phyloP scores from a whole-genome alignment of 2,113 vertebrate species.

The Alligator sinensis region DNA sequence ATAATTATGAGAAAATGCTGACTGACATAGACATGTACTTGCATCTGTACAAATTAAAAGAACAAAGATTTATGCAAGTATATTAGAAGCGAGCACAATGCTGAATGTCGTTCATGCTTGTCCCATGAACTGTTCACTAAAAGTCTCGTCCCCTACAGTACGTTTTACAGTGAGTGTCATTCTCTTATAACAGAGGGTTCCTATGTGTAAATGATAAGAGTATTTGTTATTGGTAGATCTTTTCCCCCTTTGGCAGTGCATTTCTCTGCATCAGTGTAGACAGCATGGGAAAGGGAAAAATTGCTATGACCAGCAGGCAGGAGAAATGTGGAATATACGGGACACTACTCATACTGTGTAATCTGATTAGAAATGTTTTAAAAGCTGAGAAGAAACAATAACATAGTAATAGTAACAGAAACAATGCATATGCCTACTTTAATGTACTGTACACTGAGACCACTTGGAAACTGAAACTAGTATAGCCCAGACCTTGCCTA shows the following conservation, averaged over 20 bases:
- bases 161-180: neutral
- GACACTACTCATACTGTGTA: neutral
- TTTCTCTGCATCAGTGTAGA: neutral
- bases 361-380: neutral
- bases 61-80: constrained; percentile 24
- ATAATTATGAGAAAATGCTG: constrained; percentile 51
- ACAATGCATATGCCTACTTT: neutral
- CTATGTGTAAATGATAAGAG: neutral
- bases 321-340: neutral
- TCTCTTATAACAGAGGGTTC: neutral
- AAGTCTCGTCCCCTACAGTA: neutral
- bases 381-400: neutral
- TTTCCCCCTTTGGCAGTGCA: neutral
- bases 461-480: neutral
- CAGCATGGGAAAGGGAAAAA: neutral
- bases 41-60: constrained; percentile 59
- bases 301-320: neutral
- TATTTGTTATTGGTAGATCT: neutral
- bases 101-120: constrained; percentile 6
- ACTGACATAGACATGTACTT: constrained; percentile 49
- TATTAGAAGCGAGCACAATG: neutral
- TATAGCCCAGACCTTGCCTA: neutral
- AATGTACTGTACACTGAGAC: neutral
- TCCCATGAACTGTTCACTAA: neutral
- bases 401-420: neutral